Evolutionary conservation across 2,888 invertebrate genomes (phyloP).

Genomic region (Tipula vernalis): DNA sequence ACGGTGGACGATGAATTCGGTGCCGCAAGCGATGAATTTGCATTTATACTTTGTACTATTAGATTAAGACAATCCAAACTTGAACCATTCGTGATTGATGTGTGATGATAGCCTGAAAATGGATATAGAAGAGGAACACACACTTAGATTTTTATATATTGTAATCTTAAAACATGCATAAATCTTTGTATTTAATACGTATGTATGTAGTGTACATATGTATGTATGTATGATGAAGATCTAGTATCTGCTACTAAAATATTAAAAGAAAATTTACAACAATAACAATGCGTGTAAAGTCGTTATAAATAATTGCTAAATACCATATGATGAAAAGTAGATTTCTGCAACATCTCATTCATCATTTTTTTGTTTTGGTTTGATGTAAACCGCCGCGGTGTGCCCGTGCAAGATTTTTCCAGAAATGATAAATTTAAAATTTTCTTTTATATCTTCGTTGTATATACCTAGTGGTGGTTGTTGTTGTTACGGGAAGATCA

Average conservation of each 20-base stretch:
- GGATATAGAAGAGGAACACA: not conserved
- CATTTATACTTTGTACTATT: slow-evolving; percentile 49
- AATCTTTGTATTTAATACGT: not conserved
- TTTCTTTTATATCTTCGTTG: not conserved
- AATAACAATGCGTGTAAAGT: not conserved
- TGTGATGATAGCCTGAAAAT: slow-evolving; percentile 34
- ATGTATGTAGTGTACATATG: no score
- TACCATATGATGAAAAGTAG: not conserved
- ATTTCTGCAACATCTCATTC: not conserved
- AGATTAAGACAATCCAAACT: slow-evolving; percentile 57
- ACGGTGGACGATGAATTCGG: not conserved
- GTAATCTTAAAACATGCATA: not conserved
- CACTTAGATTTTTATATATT: not conserved
- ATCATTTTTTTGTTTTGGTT: not conserved
- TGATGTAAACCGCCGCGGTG: not conserved
- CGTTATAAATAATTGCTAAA: slow-evolving; percentile 4
- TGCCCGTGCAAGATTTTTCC: not conserved
- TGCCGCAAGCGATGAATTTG: not conserved
- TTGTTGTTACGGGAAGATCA: not conserved
- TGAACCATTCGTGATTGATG: slow-evolving; percentile 36
- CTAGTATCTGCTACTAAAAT: not conserved
- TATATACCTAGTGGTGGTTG: not conserved
- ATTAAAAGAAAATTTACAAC: not conserved
- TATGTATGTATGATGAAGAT: not conserved
- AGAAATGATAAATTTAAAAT: not conserved